Conservation (phyloP, 2,888 invertebrate genomes). For the Unio pictorum region DNA sequence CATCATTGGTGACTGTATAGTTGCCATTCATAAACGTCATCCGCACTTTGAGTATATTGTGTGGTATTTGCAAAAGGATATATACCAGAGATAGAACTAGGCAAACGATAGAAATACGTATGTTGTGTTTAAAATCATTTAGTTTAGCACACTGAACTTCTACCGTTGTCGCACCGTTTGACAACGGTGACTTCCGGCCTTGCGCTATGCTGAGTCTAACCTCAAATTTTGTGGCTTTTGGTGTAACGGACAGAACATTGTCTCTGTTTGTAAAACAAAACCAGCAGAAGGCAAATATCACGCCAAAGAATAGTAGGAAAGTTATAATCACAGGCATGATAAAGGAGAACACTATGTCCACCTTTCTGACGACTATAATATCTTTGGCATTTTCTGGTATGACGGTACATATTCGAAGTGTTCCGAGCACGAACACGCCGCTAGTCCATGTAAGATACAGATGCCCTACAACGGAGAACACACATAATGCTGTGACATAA, state of each 20-base stretch:
- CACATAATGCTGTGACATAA: slow-evolving; percentile 28
- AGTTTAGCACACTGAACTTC: not conserved
- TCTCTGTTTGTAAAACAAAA: not conserved
- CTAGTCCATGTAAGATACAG: slow-evolving; percentile 47
- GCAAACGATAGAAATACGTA: slow-evolving; percentile 20
- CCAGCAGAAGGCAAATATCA: not conserved
- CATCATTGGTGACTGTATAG: slow-evolving; percentile 19
- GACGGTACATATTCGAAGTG: slow-evolving; percentile 31
- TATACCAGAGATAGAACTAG: slow-evolving; percentile 24
- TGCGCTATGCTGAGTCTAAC: no score
- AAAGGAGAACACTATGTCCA: slow-evolving; percentile 50
- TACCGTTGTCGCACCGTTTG: no score
- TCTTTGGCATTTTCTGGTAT: slow-evolving; percentile 49
- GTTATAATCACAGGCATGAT: slow-evolving; percentile 38
- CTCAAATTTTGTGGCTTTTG: no score
- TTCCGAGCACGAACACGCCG: slow-evolving; percentile 23
- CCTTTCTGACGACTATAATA: slow-evolving; percentile 45
- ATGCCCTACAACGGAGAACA: slow-evolving; percentile 41
- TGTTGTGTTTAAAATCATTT: slow-evolving; percentile 13
- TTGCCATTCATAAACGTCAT: slow-evolving; percentile 27
- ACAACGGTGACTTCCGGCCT: no score
- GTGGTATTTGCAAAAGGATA: slow-evolving; percentile 36
- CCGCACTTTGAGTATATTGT: slow-evolving; percentile 34
- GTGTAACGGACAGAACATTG: no score
- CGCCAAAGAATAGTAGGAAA: slow-evolving; percentile 8